Base-by-base conservation (phyloP, 2,797 vertebrate genomes). In the Scarus forsteni region DNA sequence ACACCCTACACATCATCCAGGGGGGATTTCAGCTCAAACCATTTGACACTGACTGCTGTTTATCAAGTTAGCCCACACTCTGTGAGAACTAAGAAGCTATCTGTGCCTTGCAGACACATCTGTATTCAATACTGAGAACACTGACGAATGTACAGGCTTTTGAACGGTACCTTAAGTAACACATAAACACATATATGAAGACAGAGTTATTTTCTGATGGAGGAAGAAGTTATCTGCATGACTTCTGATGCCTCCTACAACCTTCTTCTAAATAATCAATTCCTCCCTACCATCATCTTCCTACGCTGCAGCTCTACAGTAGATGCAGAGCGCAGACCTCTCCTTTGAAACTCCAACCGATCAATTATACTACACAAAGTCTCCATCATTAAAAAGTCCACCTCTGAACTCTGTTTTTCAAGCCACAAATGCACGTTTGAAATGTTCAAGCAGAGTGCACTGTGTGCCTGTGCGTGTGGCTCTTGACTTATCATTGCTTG, bases 201-300 rank as follows among this genome's bases (percentile, higher is more conserved):
- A 42, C 18, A 48, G 10, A 36, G 35, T 45, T 56, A 35, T 66
- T 59, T 50, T 68, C 59, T 55, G 40, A 66, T 36, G n/a, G 40
- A 77, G 34, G 50, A 80, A 44, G 70, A 73, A 53, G 68, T 79
- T 73, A 69, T 63, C 7, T 42, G 34, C 57, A 58, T 36, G 74
- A 67, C 66, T 79, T 80, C 43, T 75, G 58, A 80, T 51, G 53
- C 81, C 73, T 84, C 65, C 76, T 66, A 70, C 79, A 62, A 50
- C 57, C 70, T 81, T 81, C 14, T 77, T 70, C 53, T 61, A 67
- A 79, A 81, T 69, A 86, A 89, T 89, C 80, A 80, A 83, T 87
- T 79, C 71, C 65, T 84, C 46, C 70, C 75, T 77, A 72, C 62
- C 62, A 57, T 80, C 57, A 66, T 73, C 85, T 73, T 83, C 70